These are phyloP conservation scores for Adrianichthys oophorus DNA, from an alignment of 2,797 vertebrate genomes.

Conservation along the genomic window DNA sequence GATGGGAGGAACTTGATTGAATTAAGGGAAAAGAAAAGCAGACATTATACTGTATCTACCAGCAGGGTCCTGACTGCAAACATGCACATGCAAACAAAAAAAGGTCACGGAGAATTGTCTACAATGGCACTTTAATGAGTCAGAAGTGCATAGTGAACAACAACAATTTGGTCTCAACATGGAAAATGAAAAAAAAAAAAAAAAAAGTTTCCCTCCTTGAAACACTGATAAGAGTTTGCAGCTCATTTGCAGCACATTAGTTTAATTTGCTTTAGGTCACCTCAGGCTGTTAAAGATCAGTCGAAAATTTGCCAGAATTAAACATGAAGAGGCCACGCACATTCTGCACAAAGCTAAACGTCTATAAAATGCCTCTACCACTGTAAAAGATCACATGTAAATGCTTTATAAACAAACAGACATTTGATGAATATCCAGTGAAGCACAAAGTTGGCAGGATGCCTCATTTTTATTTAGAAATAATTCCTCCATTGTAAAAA, in stretches of 20 bases:
- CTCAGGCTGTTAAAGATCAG: constrained; percentile 68
- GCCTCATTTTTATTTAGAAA: constrained; percentile 37
- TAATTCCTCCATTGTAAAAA: constrained; percentile 30
- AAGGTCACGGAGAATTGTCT: constrained; percentile 41
- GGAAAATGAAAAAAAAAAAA: constrained; percentile 11
- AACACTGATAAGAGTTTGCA: constrained; percentile 1
- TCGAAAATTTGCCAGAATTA: constrained; percentile 60
- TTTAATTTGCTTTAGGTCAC: constrained; percentile 66
- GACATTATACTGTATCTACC: constrained; percentile 89
- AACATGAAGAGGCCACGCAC: constrained; percentile 58
- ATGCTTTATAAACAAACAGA: no score
- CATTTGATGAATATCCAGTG: not conserved
- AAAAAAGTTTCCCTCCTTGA: not conserved
- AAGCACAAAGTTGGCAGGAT: constrained; percentile 18
- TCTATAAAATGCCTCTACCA: constrained; percentile 15
- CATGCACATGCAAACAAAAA: constrained; percentile 52
- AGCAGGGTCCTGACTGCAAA: constrained; percentile 82
- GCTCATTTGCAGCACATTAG: no score
- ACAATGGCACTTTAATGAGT: constrained; percentile 49
- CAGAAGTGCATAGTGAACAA: constrained; percentile 28
- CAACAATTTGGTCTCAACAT: constrained; percentile 31
- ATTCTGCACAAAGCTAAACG: constrained; percentile 34
- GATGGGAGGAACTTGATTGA: constrained; percentile 92
- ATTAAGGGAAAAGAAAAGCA: constrained; percentile 87
- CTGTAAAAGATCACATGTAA: not conserved